Conservation (phyloP, 2,113 vertebrate species). For the Rhabdomys dilectus region DNA sequence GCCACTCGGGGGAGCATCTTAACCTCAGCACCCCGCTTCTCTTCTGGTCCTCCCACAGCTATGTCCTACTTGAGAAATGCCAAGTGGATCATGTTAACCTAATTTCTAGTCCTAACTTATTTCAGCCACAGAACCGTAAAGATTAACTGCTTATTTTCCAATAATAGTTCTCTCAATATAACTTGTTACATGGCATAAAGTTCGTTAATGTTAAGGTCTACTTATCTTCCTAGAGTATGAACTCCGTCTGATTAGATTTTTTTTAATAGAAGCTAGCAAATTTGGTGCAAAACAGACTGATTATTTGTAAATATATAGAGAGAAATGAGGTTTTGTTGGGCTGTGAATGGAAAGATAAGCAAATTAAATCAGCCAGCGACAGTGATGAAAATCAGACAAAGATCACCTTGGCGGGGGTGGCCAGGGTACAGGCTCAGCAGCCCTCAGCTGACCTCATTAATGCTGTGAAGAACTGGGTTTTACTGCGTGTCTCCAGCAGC, state of each 20-base stretch:
- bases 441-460: neutral
- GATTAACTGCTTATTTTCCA: slow-evolving; percentile 25
- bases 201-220: slow-evolving; percentile 48
- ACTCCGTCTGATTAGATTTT: neutral
- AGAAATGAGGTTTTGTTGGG: neutral
- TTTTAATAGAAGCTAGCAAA: slow-evolving; percentile 22
- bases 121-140: neutral
- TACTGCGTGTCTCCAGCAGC: neutral
- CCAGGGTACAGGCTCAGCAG: neutral
- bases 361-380: neutral
- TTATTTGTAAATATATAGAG: neutral
- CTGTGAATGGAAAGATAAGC: slow-evolving; percentile 9
- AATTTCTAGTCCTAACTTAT: slow-evolving; percentile 23
- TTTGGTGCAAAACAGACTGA: neutral
- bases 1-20: neutral
- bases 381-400: slow-evolving; percentile 22
- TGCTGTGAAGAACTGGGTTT: neutral
- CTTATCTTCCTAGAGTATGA: slow-evolving; percentile 12
- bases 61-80: neutral
- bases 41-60: neutral
- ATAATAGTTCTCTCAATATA: neutral
- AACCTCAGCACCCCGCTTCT: neutral
- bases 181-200: neutral
- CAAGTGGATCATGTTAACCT: neutral
- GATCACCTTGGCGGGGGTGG: neutral